A percentile compares a stretch with the other conserved stretches of the same genome.
Evolutionary conservation across 2,888 invertebrate genomes (phyloP).

Genomic region (Nysson spinosus): DNA sequence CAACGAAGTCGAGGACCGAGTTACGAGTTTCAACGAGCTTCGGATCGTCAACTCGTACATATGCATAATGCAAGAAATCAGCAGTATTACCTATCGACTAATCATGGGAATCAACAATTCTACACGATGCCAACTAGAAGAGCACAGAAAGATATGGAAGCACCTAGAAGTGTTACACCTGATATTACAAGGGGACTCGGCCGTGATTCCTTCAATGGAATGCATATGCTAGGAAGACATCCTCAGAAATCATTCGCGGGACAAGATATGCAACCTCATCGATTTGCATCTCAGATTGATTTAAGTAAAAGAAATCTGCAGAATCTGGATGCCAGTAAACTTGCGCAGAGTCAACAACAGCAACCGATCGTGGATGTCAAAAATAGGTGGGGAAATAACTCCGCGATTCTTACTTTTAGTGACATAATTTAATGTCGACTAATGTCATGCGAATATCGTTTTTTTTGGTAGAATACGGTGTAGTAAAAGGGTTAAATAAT

Average conservation of each 20-base stretch:
- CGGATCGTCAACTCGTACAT: constrained; percentile 43
- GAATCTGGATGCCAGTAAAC: constrained; percentile 48
- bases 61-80: constrained; percentile 61
- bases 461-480: too few relatives aligned
- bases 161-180: constrained; percentile 79
- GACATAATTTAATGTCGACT: too few relatives aligned
- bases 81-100: constrained; percentile 41
- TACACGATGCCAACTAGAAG: constrained; percentile 78
- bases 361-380: constrained; percentile 65
- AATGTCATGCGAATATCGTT: too few relatives aligned
- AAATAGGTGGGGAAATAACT: constrained; percentile 65
- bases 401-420: not conserved
- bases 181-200: constrained; percentile 79
- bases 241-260: constrained; percentile 60
- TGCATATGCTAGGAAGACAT: constrained; percentile 71
- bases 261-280: constrained; percentile 32
- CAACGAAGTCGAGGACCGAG: constrained; percentile 14
- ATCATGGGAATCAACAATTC: constrained; percentile 63
- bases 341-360: constrained; percentile 56
- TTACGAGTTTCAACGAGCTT: constrained; percentile 34
- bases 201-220: constrained; percentile 63
- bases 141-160: constrained; percentile 74
- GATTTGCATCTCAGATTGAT: constrained; percentile 52
- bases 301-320: constrained; percentile 52
- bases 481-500: too few relatives aligned